Base-by-base conservation (phyloP, 2,888 invertebrate species). In the Standfussiana lucernea region DNA sequence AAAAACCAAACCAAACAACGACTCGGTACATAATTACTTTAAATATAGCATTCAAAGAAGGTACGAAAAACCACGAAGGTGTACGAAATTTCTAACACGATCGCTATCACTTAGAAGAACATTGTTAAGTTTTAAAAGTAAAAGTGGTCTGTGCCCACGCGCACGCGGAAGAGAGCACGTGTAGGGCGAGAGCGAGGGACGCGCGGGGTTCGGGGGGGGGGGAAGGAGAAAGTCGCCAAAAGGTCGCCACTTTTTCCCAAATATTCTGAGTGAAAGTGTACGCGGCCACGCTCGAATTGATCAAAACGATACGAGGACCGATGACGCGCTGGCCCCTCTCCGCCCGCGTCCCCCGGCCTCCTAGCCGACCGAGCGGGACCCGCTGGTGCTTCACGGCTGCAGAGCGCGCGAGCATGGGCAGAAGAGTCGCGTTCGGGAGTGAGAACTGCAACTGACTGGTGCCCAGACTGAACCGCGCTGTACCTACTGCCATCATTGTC, bases 221-320 rank as follows among this genome's bases (percentile, higher is more conserved):
- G 91, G 90, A 86, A 90, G 89, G 95, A 93, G 96, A 96, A 96
- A 96, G 96, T 95, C 91, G 95, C 94, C 92, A 95, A 96, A 96
- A 96, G 96, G 96, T 96, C 96, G 96, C 92, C 91, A 94, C 96
- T 96, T 96, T 96, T 96, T 95, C 95, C 96, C 95, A 96, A 96
- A 96, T 96, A 96, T 96, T 96, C 95, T 88, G 91, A 95, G 96
- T 94, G 96, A 96, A 96, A 96, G 96, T 95, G 88, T 83, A 91
- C 91, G 83, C 90, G 88, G 90, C 92, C 89, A 91, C 92, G 94
- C 93, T 93, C 92, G 92, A 93, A 91, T 93, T 93, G 92, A 93
- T 93, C 90, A 92, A 93, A 92, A 92, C 84, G 83, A 86, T 85
- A 85, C 84, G 77, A 80, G 72, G 65, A 74, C 77, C 76, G 79